phyloP scores from a whole-genome alignment of 2,113 vertebrate genomes.

The Hippolais icterina region DNA sequence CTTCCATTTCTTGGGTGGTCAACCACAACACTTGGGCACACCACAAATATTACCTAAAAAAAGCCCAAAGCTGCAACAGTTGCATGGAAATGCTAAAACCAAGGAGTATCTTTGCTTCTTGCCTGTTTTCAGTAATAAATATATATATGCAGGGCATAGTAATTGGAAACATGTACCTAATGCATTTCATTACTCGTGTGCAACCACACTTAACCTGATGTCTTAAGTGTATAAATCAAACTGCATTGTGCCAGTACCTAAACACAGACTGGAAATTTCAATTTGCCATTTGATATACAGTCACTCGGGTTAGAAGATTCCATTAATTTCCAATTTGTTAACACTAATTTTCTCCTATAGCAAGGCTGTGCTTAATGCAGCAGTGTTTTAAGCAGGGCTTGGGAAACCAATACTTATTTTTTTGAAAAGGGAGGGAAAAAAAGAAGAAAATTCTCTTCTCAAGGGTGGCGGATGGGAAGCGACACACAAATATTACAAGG shows the following conservation, averaged over 20 bases:
- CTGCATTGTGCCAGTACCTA: not conserved
- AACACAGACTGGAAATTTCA: conserved; percentile 18
- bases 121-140: not conserved
- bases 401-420: not conserved
- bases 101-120: not conserved
- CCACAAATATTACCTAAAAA: not conserved
- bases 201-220: not conserved
- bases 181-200: not conserved
- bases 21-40: not conserved
- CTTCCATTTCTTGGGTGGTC: not conserved
- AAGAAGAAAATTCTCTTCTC: not conserved
- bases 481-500: not conserved
- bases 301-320: not conserved
- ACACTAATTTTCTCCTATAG: not conserved
- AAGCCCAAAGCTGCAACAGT: not conserved
- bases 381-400: not conserved
- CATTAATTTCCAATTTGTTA: conserved; percentile 7
- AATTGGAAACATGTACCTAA: not conserved
- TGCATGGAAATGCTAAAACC: not conserved
- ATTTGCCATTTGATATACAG: conserved; percentile 1
- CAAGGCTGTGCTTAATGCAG: not conserved
- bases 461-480: accelerated
- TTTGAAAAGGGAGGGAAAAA: accelerated
- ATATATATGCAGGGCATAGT: not conserved
- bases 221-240: conserved; percentile 7